phyloP scores from a whole-genome alignment of 2,888 invertebrate species.

The Sinelater perroti region DNA sequence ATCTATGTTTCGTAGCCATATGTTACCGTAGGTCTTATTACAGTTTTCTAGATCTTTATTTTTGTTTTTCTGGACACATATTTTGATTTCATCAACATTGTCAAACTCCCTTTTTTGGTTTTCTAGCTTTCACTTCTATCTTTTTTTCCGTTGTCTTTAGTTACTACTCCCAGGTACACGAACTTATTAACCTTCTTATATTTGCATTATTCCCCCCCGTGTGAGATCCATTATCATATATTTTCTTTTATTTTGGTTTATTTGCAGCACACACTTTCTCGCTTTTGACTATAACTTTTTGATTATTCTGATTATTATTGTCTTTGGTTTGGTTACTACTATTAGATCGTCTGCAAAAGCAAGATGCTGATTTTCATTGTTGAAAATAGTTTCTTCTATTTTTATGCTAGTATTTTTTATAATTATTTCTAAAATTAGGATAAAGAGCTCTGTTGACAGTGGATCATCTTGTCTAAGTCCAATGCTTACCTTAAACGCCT shows the following conservation, averaged over 20 bases:
- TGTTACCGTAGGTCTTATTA: no score
- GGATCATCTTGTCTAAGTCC: background rate
- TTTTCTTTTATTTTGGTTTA: slow-evolving; percentile 4
- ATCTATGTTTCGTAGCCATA: no score
- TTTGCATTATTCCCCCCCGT: background rate
- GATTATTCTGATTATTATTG: background rate
- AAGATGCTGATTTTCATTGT: background rate
- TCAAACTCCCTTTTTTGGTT: background rate
- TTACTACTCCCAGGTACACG: background rate
- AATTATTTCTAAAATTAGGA: background rate
- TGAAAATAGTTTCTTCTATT: background rate
- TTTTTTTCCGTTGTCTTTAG: background rate
- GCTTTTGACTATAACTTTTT: slow-evolving; percentile 1
- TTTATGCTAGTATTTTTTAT: slow-evolving; percentile 4
- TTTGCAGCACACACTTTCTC: background rate
- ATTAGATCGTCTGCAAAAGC: slow-evolving; percentile 2
- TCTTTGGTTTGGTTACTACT: background rate
- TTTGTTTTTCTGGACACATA: no score
- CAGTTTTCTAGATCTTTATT: no score
- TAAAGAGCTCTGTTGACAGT: slow-evolving; percentile 1
- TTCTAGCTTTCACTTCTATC: background rate
- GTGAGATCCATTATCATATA: background rate
- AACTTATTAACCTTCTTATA: background rate
- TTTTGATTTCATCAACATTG: no score
- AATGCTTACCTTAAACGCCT: background rate